Evolutionary conservation across 2,888 invertebrate species (phyloP).

Genomic region (Acleris cristana): DNA sequence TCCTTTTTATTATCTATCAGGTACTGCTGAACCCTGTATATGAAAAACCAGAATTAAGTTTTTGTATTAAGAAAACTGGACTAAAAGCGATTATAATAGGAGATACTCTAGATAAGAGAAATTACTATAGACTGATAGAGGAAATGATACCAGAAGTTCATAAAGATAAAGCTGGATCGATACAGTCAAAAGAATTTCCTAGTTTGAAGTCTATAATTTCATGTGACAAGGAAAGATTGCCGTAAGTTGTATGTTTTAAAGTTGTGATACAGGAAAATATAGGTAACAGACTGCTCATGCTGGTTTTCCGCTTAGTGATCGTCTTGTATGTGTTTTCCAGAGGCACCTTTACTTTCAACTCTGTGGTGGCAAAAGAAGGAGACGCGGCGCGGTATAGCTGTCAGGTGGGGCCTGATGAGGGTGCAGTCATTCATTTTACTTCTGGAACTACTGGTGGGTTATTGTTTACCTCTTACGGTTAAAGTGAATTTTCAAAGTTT

Average conservation of each 20-base stretch:
- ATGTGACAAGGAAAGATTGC: slow-evolving; percentile 74
- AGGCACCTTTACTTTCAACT: slow-evolving; percentile 59
- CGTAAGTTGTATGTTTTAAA: slow-evolving; percentile 68
- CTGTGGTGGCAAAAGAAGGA: slow-evolving; percentile 53
- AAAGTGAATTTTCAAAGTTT: no score
- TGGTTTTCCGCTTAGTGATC: no score
- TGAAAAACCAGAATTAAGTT: slow-evolving; percentile 88
- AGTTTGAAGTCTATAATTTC: slow-evolving; percentile 83
- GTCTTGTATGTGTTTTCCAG: slow-evolving; percentile 48
- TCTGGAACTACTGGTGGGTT: slow-evolving; percentile 84
- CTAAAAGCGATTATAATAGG: slow-evolving; percentile 88
- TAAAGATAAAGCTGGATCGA: slow-evolving; percentile 66
- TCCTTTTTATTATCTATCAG: slow-evolving; percentile 61
- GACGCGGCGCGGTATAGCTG: slow-evolving; percentile 72
- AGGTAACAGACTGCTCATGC: no score
- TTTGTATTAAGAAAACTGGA: slow-evolving; percentile 88
- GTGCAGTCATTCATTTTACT: slow-evolving; percentile 92
- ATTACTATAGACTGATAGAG: slow-evolving; percentile 86
- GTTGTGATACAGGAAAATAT: no score
- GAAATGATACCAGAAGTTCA: slow-evolving; percentile 84
- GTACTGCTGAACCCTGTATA: slow-evolving; percentile 92
- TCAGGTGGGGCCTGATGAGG: slow-evolving; percentile 87
- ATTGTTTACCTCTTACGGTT: slow-evolving; percentile 32
- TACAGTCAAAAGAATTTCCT: slow-evolving; percentile 77
- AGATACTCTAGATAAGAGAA: slow-evolving; percentile 84